These are phyloP conservation scores for Pyrrhosoma nymphula DNA, from an alignment of 2,888 invertebrate species.

Conservation along the genomic window DNA sequence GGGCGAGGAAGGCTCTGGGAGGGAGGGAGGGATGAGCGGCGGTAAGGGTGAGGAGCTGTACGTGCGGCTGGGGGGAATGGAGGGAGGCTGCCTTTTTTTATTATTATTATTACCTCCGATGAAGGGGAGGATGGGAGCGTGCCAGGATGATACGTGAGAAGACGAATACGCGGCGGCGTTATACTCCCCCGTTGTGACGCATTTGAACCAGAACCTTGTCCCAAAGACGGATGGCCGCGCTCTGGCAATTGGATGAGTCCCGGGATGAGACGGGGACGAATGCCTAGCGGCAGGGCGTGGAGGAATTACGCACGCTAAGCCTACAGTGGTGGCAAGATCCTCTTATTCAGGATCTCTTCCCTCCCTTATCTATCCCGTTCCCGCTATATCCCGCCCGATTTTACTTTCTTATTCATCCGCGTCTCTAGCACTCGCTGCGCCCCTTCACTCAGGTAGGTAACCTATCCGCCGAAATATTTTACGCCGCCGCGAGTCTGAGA, in stretches of 20 bases:
- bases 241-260: slow-evolving; percentile 59
- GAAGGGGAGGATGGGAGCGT: slow-evolving; percentile 12
- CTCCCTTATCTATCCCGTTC: background rate
- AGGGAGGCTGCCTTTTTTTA: background rate
- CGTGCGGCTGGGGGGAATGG: background rate
- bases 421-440: background rate
- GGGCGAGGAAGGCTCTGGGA: background rate
- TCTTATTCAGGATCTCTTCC: background rate
- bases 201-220: slow-evolving; percentile 57
- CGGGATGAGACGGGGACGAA: slow-evolving; percentile 44
- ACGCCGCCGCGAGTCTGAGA: background rate
- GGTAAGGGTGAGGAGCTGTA: background rate
- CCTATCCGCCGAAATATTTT: background rate
- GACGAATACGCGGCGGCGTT: slow-evolving; percentile 41
- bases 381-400: background rate
- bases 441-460: background rate
- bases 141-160: slow-evolving; percentile 51
- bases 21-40: background rate
- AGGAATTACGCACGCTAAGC: slow-evolving; percentile 56
- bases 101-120: too few species aligned
- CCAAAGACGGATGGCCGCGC: slow-evolving; percentile 59
- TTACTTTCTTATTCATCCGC: slow-evolving; percentile 22
- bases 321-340: background rate
- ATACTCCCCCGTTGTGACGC: slow-evolving; percentile 55
- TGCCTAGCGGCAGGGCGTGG: slow-evolving; percentile 40